Percentiles rank a stretch among this genome's conserved stretches.
These are phyloP conservation scores for Zoanthus sansibaricus DNA, from an alignment of 92 coral and sea anemone genomes.

Conservation along the genomic window DNA sequence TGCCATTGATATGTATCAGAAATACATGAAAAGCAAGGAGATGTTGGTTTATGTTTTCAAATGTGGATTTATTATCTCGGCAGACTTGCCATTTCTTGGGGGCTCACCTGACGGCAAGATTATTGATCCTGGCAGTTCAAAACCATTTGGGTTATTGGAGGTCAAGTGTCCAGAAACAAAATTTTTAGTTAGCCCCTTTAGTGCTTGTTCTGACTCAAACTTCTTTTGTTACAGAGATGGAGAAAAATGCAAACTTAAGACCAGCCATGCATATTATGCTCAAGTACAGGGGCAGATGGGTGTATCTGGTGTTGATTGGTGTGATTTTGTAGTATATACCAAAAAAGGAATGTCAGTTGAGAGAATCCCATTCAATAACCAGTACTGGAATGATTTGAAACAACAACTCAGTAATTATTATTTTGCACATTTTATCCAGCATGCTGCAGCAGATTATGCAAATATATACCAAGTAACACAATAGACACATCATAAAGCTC, in stretches of 20 bases:
- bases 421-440: conserved; percentile 45
- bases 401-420: conserved; percentile 32
- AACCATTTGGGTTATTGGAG: conserved; percentile 55
- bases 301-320: conserved; percentile 44
- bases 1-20: conserved; percentile 41
- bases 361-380: conserved; percentile 59
- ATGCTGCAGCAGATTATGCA: conserved; percentile 29
- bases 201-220: conserved; percentile 67
- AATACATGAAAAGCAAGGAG: conserved; percentile 42
- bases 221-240: conserved; percentile 51
- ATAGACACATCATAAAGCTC: no score
- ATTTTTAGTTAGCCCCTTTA: conserved; percentile 71
- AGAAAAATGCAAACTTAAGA: conserved; percentile 32
- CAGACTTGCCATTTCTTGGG: conserved; percentile 45
- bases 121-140: conserved; percentile 44
- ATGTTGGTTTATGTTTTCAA: conserved; percentile 23
- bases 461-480: no score
- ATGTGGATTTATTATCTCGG: conserved; percentile 37
- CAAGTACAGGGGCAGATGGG: conserved; percentile 54
- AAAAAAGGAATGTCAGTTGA: conserved; percentile 70
- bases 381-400: conserved; percentile 54
- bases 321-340: conserved; percentile 82
- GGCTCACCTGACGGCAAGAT: conserved; percentile 71
- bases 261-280: conserved; percentile 8
- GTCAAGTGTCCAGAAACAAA: conserved; percentile 77